Conservation (phyloP, 64 coral and sea anemone species). For the Trachythela sp. region DNA sequence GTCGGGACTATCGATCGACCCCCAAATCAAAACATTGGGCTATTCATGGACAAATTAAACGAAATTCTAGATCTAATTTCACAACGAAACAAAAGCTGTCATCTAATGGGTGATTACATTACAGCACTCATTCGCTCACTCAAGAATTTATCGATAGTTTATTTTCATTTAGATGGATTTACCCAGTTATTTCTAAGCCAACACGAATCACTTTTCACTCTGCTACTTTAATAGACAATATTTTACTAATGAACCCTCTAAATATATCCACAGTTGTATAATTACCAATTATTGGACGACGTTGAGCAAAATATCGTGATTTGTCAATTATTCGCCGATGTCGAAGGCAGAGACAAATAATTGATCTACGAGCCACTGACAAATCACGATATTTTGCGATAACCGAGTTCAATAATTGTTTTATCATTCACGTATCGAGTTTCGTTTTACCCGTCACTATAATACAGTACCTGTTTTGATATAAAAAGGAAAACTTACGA, state of each 20-base stretch:
- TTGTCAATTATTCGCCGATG: too few species aligned
- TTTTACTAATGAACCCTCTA: neutral
- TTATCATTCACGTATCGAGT: too few species aligned
- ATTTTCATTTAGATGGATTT: neutral
- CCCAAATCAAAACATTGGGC: conserved; percentile 28
- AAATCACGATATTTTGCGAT: too few species aligned
- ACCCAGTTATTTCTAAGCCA: conserved; percentile 17
- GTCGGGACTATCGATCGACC: conserved; percentile 19
- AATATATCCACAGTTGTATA: neutral
- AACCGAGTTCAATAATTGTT: too few species aligned
- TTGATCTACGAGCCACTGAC: too few species aligned
- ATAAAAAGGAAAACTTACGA: too few species aligned
- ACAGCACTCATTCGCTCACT: conserved; percentile 6
- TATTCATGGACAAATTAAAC: conserved; percentile 18
- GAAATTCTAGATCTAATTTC: conserved; percentile 20
- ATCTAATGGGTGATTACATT: conserved; percentile 20
- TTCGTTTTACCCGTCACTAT: too few species aligned
- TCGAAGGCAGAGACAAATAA: too few species aligned
- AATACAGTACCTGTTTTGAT: too few species aligned
- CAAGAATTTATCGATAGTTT: conserved; percentile 13
- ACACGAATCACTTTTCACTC: conserved; percentile 30
- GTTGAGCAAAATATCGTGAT: too few species aligned
- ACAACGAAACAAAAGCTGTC: conserved; percentile 8
- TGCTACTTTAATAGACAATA: conserved; percentile 10
- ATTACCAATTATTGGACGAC: too few species aligned